Conservation (phyloP, 1,140 invertebrate species). For the Wasmannia auropunctata region DNA sequence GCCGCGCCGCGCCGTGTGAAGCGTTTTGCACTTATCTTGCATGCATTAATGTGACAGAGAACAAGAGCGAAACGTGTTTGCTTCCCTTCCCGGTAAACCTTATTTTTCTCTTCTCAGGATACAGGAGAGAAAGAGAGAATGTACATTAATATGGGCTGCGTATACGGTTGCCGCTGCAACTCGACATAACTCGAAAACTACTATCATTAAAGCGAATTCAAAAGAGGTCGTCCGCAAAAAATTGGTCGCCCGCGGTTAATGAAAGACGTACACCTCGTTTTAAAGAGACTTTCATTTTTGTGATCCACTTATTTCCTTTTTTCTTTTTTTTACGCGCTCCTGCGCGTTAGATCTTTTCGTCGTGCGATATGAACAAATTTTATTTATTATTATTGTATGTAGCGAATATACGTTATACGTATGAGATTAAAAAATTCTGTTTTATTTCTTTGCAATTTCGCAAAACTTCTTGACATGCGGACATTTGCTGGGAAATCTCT, state of each 20-base stretch:
- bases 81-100: conserved; percentile 22
- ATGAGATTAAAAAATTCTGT: not conserved
- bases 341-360: not conserved
- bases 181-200: conserved; percentile 53
- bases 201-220: conserved; percentile 38
- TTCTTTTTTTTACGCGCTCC: not conserved
- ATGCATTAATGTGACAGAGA: conserved; percentile 43
- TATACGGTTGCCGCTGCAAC: not conserved
- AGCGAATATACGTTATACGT: not conserved
- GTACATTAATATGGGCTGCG: not conserved
- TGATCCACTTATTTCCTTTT: not conserved
- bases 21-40: conserved; percentile 28
- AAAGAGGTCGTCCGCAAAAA: conserved; percentile 30
- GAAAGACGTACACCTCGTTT: conserved; percentile 12
- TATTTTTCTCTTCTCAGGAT: conserved; percentile 13
- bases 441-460: not conserved
- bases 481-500: not conserved
- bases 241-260: not conserved
- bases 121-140: conserved; percentile 4
- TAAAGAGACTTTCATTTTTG: conserved; percentile 14
- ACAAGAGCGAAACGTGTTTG: conserved; percentile 52
- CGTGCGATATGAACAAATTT: not conserved
- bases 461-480: not conserved
- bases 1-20: not conserved
- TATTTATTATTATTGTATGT: not conserved